These are phyloP conservation scores for Ambastaia sidthimunki DNA, from an alignment of 2,797 vertebrate species.

Conservation along the genomic window DNA sequence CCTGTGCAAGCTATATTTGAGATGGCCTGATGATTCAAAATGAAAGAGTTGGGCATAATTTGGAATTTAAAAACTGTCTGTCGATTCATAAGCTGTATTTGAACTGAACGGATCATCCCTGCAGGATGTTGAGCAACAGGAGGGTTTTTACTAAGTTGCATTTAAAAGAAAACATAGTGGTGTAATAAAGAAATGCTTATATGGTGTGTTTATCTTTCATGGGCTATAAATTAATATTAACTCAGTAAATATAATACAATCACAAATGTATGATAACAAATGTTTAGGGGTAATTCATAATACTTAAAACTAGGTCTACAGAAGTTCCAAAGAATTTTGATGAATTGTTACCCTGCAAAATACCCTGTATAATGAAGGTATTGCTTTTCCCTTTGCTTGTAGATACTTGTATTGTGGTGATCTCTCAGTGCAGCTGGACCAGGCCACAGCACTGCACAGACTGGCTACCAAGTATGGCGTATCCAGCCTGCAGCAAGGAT, in stretches of 20 bases:
- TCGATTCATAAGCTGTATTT: not conserved
- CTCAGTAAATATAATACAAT: not conserved
- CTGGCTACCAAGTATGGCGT: conserved; percentile 89
- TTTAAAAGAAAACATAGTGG: not conserved
- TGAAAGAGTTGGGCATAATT: too few relatives aligned
- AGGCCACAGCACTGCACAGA: conserved; percentile 87
- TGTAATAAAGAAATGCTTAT: not conserved
- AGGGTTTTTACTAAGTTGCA: not conserved
- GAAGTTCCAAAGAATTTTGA: too few relatives aligned
- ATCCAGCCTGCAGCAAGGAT: conserved; percentile 81
- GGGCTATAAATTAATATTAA: not conserved
- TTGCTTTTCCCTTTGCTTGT: conserved; percentile 2
- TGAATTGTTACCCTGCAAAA: not conserved
- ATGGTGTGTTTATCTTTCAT: not conserved
- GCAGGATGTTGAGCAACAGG: not conserved
- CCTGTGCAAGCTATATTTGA: too few relatives aligned
- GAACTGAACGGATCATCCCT: not conserved
- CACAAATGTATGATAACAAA: not conserved
- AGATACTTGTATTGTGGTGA: conserved; percentile 95
- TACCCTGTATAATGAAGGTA: not conserved
- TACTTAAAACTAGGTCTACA: too few relatives aligned
- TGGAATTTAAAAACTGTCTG: not conserved
- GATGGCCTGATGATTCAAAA: too few relatives aligned
- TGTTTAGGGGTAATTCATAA: not conserved
- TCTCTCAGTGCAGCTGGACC: conserved; percentile 83